Conservation (phyloP, 2,113 vertebrate species). For the Argyrosomus japonicus region DNA sequence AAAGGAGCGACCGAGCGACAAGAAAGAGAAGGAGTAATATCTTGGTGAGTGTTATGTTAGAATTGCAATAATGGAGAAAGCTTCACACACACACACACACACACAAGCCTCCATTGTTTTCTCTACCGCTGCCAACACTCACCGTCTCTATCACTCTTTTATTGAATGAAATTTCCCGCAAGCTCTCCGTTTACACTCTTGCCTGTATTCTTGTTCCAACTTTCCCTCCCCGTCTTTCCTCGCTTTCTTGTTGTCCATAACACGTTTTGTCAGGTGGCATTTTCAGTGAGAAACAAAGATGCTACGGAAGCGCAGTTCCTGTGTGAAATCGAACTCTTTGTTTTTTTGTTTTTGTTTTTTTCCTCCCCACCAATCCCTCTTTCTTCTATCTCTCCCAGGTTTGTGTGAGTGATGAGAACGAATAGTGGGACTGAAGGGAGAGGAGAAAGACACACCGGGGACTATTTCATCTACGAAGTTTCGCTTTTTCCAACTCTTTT, state of each 20-base stretch:
- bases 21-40: constrained; percentile 39
- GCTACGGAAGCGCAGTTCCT: not conserved
- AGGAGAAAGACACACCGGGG: constrained; percentile 27
- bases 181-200: constrained; percentile 13
- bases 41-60: constrained; percentile 5
- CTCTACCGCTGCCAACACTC: constrained; percentile 9
- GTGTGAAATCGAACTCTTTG: constrained; percentile 43
- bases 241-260: constrained; percentile 13
- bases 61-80: constrained; percentile 15
- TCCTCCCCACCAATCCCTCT: not conserved
- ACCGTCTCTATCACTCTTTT: constrained; percentile 15
- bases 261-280: constrained; percentile 43
- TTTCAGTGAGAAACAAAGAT: constrained; percentile 29
- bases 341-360: not conserved
- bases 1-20: constrained; percentile 4
- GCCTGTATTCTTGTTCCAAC: constrained; percentile 18
- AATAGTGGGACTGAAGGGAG: constrained; percentile 39
- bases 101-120: constrained; percentile 33
- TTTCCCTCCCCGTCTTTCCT: not conserved
- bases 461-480: constrained; percentile 50
- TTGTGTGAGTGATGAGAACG: constrained; percentile 50
- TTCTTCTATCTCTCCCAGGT: constrained; percentile 39
- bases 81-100: not conserved
- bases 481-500: constrained; percentile 17
- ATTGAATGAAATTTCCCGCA: constrained; percentile 19